phyloP scores from a whole-genome alignment of 2,888 invertebrate species.

The Drosophila cracens region DNA sequence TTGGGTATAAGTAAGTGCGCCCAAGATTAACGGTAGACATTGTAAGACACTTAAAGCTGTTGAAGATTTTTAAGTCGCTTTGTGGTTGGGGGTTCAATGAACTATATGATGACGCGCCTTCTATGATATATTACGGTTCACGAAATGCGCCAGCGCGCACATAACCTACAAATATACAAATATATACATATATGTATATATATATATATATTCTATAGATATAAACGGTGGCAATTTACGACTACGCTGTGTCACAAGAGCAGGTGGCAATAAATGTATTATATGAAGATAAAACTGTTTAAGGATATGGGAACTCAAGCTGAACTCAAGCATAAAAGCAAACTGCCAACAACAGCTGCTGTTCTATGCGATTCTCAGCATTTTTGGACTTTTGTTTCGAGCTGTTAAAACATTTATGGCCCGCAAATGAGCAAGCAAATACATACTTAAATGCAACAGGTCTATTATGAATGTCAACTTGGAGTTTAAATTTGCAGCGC shows the following conservation, averaged over 20 bases:
- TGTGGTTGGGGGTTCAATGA: slow-evolving; percentile 75
- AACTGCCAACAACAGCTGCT: slow-evolving; percentile 26
- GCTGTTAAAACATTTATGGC: slow-evolving; percentile 28
- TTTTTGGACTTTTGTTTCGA: slow-evolving; percentile 5
- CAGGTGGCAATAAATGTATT: slow-evolving; percentile 76
- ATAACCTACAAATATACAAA: slow-evolving; percentile 29
- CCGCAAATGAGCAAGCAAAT: slow-evolving; percentile 20
- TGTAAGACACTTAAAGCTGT: slow-evolving; percentile 79
- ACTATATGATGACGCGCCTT: slow-evolving; percentile 72
- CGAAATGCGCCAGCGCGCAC: slow-evolving; percentile 30
- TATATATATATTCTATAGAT: slow-evolving; percentile 3
- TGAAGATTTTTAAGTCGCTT: slow-evolving; percentile 72
- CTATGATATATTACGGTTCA: slow-evolving; percentile 65
- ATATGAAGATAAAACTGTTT: slow-evolving; percentile 73
- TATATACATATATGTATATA: not conserved
- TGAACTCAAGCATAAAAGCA: slow-evolving; percentile 27
- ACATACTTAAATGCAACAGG: slow-evolving; percentile 30
- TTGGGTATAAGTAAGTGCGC: slow-evolving; percentile 53
- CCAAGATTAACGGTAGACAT: slow-evolving; percentile 79
- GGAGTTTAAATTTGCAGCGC: not conserved
- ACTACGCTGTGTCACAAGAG: slow-evolving; percentile 33
- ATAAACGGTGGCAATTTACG: slow-evolving; percentile 46
- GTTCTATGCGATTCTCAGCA: slow-evolving; percentile 25
- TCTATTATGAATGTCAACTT: slow-evolving; percentile 1
- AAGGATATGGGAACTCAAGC: slow-evolving; percentile 50